A percentile compares a stretch with the other conserved stretches of the same genome.
Evolutionary conservation across 2,888 invertebrate species (phyloP).

Genomic region (Tetragonisca angustula): DNA sequence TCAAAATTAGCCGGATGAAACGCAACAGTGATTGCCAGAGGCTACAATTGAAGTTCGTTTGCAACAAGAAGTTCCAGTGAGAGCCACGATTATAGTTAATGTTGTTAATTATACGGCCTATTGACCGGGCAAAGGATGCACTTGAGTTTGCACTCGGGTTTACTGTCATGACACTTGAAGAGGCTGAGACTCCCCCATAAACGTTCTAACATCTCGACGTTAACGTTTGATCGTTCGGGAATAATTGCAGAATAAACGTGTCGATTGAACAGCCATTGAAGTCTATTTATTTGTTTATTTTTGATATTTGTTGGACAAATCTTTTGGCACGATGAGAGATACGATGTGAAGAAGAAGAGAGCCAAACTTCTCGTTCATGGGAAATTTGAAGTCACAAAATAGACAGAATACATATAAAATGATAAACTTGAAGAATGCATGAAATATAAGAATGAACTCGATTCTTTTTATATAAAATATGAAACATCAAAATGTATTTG

Average conservation of each 20-base stretch:
- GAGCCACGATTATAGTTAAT: slow-evolving; percentile 46
- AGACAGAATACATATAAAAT: no score
- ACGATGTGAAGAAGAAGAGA: background rate
- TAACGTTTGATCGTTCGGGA: slow-evolving; percentile 28
- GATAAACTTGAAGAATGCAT: no score
- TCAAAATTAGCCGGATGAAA: slow-evolving; percentile 1
- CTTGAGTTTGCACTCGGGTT: slow-evolving; percentile 7
- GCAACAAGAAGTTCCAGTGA: slow-evolving; percentile 27
- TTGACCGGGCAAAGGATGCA: slow-evolving; percentile 29
- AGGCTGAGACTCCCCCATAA: background rate
- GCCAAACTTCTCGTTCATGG: background rate
- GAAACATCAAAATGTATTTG: no score
- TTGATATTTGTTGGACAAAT: background rate
- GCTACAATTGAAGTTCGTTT: background rate
- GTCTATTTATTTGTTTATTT: background rate
- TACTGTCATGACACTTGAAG: slow-evolving; percentile 24
- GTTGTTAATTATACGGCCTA: slow-evolving; percentile 44
- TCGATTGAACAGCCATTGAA: background rate
- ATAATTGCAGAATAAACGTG: slow-evolving; percentile 19
- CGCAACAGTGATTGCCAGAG: background rate
- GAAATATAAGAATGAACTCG: no score
- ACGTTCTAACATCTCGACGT: slow-evolving; percentile 12
- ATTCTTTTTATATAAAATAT: no score
- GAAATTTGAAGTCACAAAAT: no score
- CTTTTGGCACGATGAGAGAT: background rate